phyloP scores from a whole-genome alignment of 2,113 vertebrate species.

The Stigmatopora argus region DNA sequence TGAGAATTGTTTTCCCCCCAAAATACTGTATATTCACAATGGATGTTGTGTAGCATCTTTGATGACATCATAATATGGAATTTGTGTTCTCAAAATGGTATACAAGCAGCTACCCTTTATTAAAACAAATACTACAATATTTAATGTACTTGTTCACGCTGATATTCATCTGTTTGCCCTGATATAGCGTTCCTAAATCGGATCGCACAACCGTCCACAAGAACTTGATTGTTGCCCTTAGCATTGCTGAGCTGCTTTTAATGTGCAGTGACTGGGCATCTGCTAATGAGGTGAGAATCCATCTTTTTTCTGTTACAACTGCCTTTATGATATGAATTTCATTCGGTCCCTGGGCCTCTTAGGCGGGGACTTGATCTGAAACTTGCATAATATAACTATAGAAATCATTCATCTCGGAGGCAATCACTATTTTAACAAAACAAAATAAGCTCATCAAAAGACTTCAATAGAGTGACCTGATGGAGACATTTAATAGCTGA shows the following conservation, averaged over 20 bases:
- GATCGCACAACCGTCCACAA: constrained; percentile 86
- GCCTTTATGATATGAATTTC: too few species aligned
- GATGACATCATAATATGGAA: not conserved
- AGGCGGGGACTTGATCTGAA: too few species aligned
- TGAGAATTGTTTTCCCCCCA: constrained; percentile 8
- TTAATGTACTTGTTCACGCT: not conserved
- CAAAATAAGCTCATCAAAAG: too few species aligned
- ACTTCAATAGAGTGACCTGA: too few species aligned
- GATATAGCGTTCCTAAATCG: constrained; percentile 76
- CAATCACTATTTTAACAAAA: too few species aligned
- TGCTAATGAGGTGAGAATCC: constrained; percentile 70
- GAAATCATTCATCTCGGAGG: too few species aligned
- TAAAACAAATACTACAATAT: not conserved
- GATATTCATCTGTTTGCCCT: not conserved
- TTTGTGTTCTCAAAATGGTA: not conserved
- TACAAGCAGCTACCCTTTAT: not conserved
- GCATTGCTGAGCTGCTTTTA: constrained; percentile 78
- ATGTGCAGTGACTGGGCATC: constrained; percentile 82
- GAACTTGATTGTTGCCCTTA: constrained; percentile 84
- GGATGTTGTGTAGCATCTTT: constrained; percentile 3
- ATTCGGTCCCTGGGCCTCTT: too few species aligned
- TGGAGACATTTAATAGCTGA: not conserved
- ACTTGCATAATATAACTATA: too few species aligned
- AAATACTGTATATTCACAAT: constrained; percentile 3
- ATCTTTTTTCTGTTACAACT: not conserved